These are phyloP conservation scores for Mesorhabditis spiculigera DNA, from an alignment of 2,888 invertebrate genomes.

Conservation along the genomic window DNA sequence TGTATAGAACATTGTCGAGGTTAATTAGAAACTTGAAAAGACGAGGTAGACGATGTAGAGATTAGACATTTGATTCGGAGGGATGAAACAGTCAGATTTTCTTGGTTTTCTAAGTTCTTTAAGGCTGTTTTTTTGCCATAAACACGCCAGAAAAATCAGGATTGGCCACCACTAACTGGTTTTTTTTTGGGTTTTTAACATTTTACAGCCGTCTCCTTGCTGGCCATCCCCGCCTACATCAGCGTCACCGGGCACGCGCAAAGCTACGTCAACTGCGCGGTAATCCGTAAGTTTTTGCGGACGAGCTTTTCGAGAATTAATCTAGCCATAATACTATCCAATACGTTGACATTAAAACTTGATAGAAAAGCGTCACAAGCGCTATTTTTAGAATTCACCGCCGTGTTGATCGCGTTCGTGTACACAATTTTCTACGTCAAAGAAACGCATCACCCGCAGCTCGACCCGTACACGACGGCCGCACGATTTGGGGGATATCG, in stretches of 20 bases:
- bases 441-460: constrained; percentile 38
- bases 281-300: constrained; percentile 31
- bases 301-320: not conserved
- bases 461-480: constrained; percentile 3
- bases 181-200: not conserved
- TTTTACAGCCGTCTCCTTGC: constrained; percentile 18
- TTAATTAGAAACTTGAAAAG: too few species aligned
- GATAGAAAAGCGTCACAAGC: not conserved
- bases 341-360: not conserved
- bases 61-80: too few species aligned
- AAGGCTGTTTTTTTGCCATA: too few species aligned
- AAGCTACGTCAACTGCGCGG: constrained; percentile 31
- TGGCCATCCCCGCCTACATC: constrained; percentile 32
- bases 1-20: too few species aligned
- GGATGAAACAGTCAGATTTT: too few species aligned
- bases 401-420: constrained; percentile 32
- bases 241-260: constrained; percentile 30
- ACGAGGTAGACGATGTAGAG: too few species aligned
- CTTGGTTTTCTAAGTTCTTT: too few species aligned
- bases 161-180: not conserved
- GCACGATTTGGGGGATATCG: not conserved
- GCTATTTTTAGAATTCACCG: constrained; percentile 24
- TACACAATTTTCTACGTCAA: constrained; percentile 40
- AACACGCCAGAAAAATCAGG: not conserved
- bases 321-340: not conserved